Evolutionary conservation across 2,888 invertebrate species (phyloP).

Genomic region (Leistus spinibarbis): DNA sequence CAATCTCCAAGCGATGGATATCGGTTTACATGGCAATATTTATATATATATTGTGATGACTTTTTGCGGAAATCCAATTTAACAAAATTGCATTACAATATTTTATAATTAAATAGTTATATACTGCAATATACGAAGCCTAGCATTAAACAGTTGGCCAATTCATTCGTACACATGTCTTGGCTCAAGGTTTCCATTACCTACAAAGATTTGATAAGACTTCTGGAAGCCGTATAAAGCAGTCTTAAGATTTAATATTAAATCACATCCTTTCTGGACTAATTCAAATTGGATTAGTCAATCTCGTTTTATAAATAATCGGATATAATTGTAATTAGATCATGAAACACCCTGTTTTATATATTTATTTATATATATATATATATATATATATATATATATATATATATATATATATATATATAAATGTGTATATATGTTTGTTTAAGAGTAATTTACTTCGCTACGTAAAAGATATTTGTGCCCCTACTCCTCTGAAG

Average conservation of each 20-base stretch:
- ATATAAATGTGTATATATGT: background rate
- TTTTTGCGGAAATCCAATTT: slow-evolving; percentile 52
- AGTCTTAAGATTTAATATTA: slow-evolving; percentile 16
- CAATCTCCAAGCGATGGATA: too few species aligned
- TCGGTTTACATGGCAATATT: background rate
- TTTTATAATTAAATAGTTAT: slow-evolving; percentile 44
- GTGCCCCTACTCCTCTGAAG: too few species aligned
- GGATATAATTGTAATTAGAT: background rate
- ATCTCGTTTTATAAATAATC: background rate
- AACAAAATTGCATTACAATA: slow-evolving; percentile 51
- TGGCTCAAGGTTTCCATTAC: background rate
- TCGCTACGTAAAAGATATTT: too few species aligned
- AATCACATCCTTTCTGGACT: background rate
- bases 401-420: background rate
- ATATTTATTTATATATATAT: slow-evolving; percentile 4
- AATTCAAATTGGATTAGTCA: background rate
- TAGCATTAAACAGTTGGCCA: background rate
- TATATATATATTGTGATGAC: background rate
- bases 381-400: slow-evolving; percentile 1
- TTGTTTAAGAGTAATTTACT: background rate
- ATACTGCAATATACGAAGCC: slow-evolving; percentile 34
- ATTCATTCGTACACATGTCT: too few species aligned
- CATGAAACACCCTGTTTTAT: background rate
- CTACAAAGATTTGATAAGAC: slow-evolving; percentile 18
- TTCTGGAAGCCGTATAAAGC: slow-evolving; percentile 15